phyloP scores from a whole-genome alignment of 2,888 invertebrate species.

The Epirrita christyi region DNA sequence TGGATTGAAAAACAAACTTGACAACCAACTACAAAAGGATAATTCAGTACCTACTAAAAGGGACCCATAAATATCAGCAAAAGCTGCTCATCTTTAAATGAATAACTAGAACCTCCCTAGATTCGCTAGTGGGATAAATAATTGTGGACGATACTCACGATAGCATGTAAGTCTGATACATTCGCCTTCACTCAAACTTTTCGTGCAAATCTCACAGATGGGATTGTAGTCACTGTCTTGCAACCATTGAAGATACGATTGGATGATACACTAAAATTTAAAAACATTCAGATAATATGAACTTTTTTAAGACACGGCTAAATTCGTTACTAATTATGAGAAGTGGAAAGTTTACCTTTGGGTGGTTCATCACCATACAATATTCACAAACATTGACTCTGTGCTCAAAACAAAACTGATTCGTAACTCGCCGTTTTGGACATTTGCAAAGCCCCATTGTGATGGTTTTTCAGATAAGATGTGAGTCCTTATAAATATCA shows the following conservation, averaged over 20 bases:
- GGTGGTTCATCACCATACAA: constrained; percentile 98
- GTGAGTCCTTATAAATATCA: constrained; percentile 23
- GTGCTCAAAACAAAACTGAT: constrained; percentile 99
- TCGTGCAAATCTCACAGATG: constrained; percentile 95
- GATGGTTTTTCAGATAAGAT: constrained; percentile 34
- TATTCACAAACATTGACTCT: constrained; percentile 99
- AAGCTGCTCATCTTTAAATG: too few relatives aligned
- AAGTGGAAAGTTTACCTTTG: constrained; percentile 88
- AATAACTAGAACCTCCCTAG: too few relatives aligned
- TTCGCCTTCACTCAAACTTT: constrained; percentile 91
- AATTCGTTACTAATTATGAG: neutral
- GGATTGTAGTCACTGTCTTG: constrained; percentile 99
- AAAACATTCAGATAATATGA: neutral
- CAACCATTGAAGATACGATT: constrained; percentile 98
- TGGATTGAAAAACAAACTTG: too few relatives aligned
- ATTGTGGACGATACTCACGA: constrained; percentile 86
- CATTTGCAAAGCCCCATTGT: constrained; percentile 99
- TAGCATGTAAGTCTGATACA: constrained; percentile 96
- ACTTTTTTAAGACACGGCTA: neutral
- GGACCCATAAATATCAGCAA: too few relatives aligned
- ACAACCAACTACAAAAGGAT: too few relatives aligned
- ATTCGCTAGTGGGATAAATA: neutral
- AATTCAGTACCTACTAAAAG: too few relatives aligned
- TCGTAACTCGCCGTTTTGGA: constrained; percentile 98
- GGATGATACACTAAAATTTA: constrained; percentile 95